Conservation (phyloP, 2,113 vertebrate genomes). For the Carassius gibelio region DNA sequence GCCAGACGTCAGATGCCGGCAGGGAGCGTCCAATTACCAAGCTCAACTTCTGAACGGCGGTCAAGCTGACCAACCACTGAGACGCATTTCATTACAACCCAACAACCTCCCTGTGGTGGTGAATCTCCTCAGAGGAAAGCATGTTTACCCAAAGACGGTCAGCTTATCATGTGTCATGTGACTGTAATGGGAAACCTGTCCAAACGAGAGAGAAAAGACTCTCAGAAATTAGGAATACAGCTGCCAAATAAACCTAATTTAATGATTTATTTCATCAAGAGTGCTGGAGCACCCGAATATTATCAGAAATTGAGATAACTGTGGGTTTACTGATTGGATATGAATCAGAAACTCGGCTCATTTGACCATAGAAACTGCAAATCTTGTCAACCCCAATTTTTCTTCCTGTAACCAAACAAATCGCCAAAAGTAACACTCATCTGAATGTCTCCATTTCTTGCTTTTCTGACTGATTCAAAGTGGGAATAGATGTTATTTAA, state of each 20-base stretch:
- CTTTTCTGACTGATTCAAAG: constrained; percentile 1
- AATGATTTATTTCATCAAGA: constrained; percentile 20
- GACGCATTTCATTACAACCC: constrained; percentile 9
- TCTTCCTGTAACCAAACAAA: constrained; percentile 7
- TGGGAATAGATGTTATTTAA: background rate
- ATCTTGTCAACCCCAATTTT: background rate
- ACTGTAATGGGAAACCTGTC: background rate
- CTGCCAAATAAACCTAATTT: constrained; percentile 45
- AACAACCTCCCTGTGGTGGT: constrained; percentile 37
- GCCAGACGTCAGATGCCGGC: constrained; percentile 83
- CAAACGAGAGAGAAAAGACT: background rate
- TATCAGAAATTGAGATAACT: background rate
- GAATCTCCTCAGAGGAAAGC: background rate
- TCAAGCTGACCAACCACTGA: constrained; percentile 3
- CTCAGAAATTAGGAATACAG: constrained; percentile 9
- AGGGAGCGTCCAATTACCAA: constrained; percentile 93
- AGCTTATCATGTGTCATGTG: background rate
- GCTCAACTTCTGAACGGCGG: constrained; percentile 85
- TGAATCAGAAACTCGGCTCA: background rate
- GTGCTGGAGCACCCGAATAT: constrained; percentile 31
- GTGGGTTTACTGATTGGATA: background rate
- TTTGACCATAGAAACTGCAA: background rate
- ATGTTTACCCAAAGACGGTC: background rate
- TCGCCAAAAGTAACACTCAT: background rate
- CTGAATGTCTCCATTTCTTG: background rate